These are phyloP conservation scores for Scaptomyza reducta DNA, from an alignment of 2,888 invertebrate species.

Conservation along the genomic window DNA sequence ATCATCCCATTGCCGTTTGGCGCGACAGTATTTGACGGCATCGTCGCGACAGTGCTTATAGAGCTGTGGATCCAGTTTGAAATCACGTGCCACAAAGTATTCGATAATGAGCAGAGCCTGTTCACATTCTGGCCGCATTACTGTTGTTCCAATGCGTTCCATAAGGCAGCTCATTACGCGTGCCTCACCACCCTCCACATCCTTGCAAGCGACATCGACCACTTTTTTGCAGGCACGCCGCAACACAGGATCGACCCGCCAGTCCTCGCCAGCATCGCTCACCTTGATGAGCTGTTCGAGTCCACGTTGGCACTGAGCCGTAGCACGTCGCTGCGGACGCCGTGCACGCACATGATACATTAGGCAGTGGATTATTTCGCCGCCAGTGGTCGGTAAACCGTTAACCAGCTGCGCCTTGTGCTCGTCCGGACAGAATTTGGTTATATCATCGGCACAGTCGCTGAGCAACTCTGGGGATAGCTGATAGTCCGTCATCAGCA, in stretches of 20 bases:
- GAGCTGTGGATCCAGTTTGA: conserved; percentile 94
- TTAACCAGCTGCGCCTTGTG: conserved; percentile 84
- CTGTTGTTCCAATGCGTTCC: conserved; percentile 92
- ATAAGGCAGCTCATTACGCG: conserved; percentile 96
- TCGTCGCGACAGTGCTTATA: conserved; percentile 95
- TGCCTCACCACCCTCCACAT: conserved; percentile 90
- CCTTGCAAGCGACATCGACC: conserved; percentile 90
- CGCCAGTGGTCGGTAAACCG: conserved; percentile 85
- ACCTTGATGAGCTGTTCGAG: conserved; percentile 92
- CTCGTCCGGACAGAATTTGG: conserved; percentile 89
- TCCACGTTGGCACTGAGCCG: conserved; percentile 90
- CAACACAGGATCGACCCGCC: conserved; percentile 96
- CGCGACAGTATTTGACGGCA: conserved; percentile 92
- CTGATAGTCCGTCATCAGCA: conserved; percentile 96
- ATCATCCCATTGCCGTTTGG: conserved; percentile 90
- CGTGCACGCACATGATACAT: conserved; percentile 93
- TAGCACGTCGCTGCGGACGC: conserved; percentile 87
- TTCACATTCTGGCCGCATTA: conserved; percentile 95
- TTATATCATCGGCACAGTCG: conserved; percentile 93
- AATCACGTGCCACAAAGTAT: conserved; percentile 98
- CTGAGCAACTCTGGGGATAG: conserved; percentile 96
- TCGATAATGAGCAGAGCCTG: conserved; percentile 96
- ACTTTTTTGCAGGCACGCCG: conserved; percentile 94
- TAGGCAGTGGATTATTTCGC: conserved; percentile 96
- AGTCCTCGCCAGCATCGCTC: conserved; percentile 97